Evolutionary conservation across 1,140 invertebrate genomes (phyloP), one percentile per base, ranked within the genome.

Genomic region (Lasioglossum baleicum): DNA sequence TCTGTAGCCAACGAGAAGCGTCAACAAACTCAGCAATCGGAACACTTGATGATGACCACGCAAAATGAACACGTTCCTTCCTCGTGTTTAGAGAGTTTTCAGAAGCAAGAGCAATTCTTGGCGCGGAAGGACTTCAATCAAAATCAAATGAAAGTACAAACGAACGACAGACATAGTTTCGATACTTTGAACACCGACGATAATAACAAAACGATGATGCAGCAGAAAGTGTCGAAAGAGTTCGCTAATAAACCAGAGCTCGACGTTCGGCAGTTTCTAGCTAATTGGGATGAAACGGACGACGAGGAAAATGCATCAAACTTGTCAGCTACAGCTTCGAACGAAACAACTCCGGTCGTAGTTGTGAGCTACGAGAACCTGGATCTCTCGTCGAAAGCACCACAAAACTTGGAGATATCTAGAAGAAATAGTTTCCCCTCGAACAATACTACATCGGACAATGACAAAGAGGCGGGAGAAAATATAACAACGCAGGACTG

Each of bases 201-300:
- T 7, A 35, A 17, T 6, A 79, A 81, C 74, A 53, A 82, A 48
- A 31, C 69, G 13, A 61, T 51, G 51, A 35, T 73, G n/a, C 79
- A 80, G 58, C 85, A 74, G 2, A 91, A 88, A 42, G 66, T 64
- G 2, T 88, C 81, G 2, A 92, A 90, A 63, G 88, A 92, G 60
- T 92, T 93, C 22, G 89, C 91, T 5, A 87, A 93, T 44, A 93
- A 93, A 64, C 93, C 92, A 2, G 88, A 91, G 6, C 75, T 93
- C 0, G 93, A 94, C 40, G 91, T 94, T 13, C 88, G 93, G 20
- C 92, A 94, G 51, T 94, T 93, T 81, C 75, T 94, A 17, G 93
- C 91, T 0, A 94, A 87, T 48, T 94, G 93, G 93, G 92, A 93
- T 56, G 93, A 93, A 42, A 91, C 90, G 0, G 91, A 92, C 58